These are phyloP conservation scores for Myotis pilosus DNA, from an alignment of 2,797 vertebrate species.

Conservation along the genomic window DNA sequence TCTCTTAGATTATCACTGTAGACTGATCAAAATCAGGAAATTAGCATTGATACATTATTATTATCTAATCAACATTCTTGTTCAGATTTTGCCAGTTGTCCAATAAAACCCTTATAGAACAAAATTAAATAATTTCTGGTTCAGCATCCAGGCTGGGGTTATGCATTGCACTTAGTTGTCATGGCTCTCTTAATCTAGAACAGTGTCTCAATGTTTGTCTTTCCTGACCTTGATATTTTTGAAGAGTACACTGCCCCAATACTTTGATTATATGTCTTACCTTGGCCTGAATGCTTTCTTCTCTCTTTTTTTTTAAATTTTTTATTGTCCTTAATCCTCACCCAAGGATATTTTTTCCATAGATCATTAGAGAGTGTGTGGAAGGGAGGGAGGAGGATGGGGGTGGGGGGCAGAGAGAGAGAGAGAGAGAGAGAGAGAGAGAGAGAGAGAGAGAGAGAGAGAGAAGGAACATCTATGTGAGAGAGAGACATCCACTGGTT, in stretches of 20 bases:
- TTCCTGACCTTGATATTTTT: neutral
- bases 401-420: too few relatives aligned
- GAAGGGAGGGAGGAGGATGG: too few relatives aligned
- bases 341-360: too few relatives aligned
- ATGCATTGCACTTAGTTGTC: neutral
- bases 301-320: neutral
- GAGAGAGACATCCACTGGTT: too few relatives aligned
- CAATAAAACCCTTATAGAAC: neutral
- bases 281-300: neutral
- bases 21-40: constrained; percentile 12
- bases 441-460: too few relatives aligned
- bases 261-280: neutral
- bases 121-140: neutral
- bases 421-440: too few relatives aligned
- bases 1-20: neutral
- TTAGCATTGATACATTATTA: neutral
- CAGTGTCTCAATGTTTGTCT: neutral
- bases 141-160: neutral
- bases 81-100: neutral
- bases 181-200: neutral
- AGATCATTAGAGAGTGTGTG: too few relatives aligned
- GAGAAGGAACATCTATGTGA: too few relatives aligned
- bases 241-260: neutral
- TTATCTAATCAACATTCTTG: neutral
- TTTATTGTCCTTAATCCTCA: too few relatives aligned